Evolutionary conservation across 2,888 invertebrate species (phyloP).

Genomic region (Zootermopsis nevadensis): DNA sequence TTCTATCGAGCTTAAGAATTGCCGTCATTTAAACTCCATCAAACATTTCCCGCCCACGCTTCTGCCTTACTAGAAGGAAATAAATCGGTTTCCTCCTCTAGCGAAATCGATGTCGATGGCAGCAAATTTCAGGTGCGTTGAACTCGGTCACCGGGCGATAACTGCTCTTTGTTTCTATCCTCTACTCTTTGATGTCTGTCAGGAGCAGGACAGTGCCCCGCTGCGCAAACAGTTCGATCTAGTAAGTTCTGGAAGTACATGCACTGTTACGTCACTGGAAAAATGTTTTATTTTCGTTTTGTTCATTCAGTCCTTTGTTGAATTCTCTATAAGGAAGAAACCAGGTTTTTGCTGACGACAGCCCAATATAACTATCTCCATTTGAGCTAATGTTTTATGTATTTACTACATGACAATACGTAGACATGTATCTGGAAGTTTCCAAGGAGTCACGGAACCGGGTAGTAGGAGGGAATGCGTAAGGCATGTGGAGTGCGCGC

Average conservation of each 20-base stretch:
- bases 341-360: no score
- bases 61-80: neutral
- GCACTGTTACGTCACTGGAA: no score
- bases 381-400: no score
- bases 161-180: conserved; percentile 23
- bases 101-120: no score
- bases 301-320: no score
- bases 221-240: neutral
- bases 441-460: neutral
- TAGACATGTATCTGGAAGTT: neutral
- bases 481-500: neutral
- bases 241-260: neutral
- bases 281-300: no score
- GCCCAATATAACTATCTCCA: no score
- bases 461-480: neutral
- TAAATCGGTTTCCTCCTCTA: neutral
- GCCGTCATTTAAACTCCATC: neutral
- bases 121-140: conserved; percentile 8
- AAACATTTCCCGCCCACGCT: neutral
- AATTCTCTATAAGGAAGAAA: no score
- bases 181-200: neutral
- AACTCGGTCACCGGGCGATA: conserved; percentile 34
- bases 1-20: no score
- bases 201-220: neutral
- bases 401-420: no score